Conservation (phyloP, 2,888 invertebrate species). For the Agrilus cyanescens region DNA sequence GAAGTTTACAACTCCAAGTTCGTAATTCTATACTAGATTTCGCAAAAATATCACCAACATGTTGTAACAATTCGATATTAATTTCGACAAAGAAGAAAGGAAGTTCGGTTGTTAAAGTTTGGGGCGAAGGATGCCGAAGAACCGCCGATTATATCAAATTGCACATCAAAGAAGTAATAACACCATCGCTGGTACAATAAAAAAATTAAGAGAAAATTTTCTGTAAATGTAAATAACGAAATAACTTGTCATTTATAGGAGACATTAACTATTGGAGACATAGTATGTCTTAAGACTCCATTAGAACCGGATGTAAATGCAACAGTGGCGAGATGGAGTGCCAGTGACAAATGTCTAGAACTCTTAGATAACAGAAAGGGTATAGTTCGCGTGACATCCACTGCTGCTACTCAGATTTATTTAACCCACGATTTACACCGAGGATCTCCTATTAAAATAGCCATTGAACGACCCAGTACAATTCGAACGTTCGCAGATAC, state of each 20-base stretch:
- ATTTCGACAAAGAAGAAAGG: slow-evolving; percentile 38
- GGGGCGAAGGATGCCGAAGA: slow-evolving; percentile 31
- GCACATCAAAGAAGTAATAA: slow-evolving; percentile 31
- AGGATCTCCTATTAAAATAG: slow-evolving; percentile 26
- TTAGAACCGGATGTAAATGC: slow-evolving; percentile 24
- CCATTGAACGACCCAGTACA: slow-evolving; percentile 24
- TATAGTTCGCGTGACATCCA: slow-evolving; percentile 28
- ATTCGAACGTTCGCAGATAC: slow-evolving; percentile 22
- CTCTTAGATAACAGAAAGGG: slow-evolving; percentile 27
- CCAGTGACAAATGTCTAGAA: slow-evolving; percentile 28
- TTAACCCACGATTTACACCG: slow-evolving; percentile 29
- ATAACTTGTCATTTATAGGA: slow-evolving; percentile 21
- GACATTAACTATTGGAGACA: slow-evolving; percentile 39
- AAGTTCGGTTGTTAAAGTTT: slow-evolving; percentile 40
- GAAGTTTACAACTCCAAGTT: slow-evolving; percentile 36
- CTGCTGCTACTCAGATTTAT: slow-evolving; percentile 24
- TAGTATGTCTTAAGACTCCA: slow-evolving; percentile 41
- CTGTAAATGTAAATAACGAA: neutral
- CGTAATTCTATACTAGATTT: slow-evolving; percentile 39
- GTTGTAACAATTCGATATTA: slow-evolving; percentile 37
- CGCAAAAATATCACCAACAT: slow-evolving; percentile 31
- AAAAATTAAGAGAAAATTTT: neutral
- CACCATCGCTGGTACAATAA: slow-evolving; percentile 25
- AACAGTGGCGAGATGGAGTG: slow-evolving; percentile 29
- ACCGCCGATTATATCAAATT: slow-evolving; percentile 35